These are phyloP conservation scores for Onychomys torridus DNA, from an alignment of 2,797 vertebrate species.

Conservation along the genomic window DNA sequence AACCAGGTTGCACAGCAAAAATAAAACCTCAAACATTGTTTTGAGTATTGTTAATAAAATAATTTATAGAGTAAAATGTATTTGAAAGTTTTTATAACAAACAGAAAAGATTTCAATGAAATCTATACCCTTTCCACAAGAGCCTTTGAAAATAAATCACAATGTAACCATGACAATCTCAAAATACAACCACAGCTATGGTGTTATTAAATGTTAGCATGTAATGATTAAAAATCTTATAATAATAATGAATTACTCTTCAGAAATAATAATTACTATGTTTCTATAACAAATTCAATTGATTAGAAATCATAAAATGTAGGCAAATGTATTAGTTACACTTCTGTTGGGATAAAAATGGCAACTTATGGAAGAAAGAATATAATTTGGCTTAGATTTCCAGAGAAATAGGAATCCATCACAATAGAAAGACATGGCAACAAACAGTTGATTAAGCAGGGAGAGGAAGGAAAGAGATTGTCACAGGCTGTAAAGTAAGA, in stretches of 20 bases:
- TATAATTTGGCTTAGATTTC: neutral
- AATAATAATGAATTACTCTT: neutral
- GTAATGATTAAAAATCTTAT: neutral
- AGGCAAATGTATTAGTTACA: neutral
- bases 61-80: neutral
- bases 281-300: neutral
- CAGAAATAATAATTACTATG: neutral
- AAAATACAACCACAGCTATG: neutral
- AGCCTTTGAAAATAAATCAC: neutral
- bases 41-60: neutral
- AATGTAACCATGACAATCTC: neutral
- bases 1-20: neutral
- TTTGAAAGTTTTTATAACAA: neutral
- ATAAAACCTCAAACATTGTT: neutral
- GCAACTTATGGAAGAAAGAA: neutral
- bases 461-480: neutral
- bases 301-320: neutral
- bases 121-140: neutral
- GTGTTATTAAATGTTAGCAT: neutral
- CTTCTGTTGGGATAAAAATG: neutral
- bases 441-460: neutral
- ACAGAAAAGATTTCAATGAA: neutral
- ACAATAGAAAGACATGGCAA: neutral
- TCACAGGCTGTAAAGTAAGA: too few species aligned
- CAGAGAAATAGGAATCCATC: neutral